phyloP scores from a whole-genome alignment of 2,888 invertebrate genomes.

The Tortrix viridana region DNA sequence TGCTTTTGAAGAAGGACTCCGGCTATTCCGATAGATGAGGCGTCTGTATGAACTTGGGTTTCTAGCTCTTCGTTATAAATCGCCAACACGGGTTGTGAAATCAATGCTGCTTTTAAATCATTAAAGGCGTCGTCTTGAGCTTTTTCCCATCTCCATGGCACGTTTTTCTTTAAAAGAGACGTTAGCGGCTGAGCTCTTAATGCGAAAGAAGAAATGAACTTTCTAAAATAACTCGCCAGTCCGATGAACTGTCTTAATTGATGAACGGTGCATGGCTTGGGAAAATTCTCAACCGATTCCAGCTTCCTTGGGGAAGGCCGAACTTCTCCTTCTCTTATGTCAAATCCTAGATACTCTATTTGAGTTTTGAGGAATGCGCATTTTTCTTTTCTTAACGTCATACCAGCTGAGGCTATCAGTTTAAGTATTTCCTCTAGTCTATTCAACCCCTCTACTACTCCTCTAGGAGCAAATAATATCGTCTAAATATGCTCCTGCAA shows the following conservation, averaged over 20 bases:
- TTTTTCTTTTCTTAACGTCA: too few relatives aligned
- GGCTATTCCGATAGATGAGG: background rate
- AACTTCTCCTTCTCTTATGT: too few relatives aligned
- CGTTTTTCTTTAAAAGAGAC: background rate
- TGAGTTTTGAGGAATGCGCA: too few relatives aligned
- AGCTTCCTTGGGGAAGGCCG: too few relatives aligned
- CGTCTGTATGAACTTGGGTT: background rate
- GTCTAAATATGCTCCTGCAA: background rate
- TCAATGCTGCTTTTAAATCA: background rate
- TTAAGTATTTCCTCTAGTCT: too few relatives aligned
- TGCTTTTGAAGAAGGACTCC: background rate
- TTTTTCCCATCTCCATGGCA: background rate
- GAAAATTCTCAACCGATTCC: too few relatives aligned
- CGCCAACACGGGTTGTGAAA: background rate
- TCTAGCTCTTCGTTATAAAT: background rate
- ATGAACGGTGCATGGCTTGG: too few relatives aligned
- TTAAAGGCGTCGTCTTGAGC: background rate
- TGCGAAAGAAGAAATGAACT: background rate
- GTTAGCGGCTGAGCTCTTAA: background rate
- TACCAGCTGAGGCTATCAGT: too few relatives aligned
- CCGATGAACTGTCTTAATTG: too few relatives aligned
- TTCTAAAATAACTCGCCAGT: background rate
- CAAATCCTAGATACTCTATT: too few relatives aligned
- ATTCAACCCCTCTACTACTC: too few relatives aligned
- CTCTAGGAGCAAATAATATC: too few relatives aligned